Percentiles rank a stretch among this genome's conserved stretches.
phyloP scores from a whole-genome alignment of 1,140 invertebrate species.

The Bombus haemorrhoidalis region DNA sequence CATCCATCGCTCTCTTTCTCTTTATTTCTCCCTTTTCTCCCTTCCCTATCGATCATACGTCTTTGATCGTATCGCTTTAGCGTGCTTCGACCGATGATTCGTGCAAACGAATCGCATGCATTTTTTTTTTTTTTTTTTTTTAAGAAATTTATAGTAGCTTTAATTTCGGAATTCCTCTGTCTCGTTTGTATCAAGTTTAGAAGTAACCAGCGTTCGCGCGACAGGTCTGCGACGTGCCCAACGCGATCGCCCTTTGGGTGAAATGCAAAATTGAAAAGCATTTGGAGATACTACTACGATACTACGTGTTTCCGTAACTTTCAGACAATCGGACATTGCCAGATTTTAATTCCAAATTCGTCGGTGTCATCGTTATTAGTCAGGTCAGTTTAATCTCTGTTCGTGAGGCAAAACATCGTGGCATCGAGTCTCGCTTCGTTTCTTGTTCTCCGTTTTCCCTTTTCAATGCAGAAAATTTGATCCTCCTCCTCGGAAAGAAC shows the following conservation, averaged over 20 bases:
- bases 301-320: background rate
- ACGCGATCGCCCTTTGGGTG: background rate
- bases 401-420: background rate
- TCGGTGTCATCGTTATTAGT: slow-evolving; percentile 5
- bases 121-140: background rate
- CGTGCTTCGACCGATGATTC: background rate
- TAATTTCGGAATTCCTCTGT: background rate
- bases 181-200: background rate
- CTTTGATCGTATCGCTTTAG: background rate
- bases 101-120: too few species aligned
- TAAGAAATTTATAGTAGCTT: background rate
- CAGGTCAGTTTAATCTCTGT: background rate
- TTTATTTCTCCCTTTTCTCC: too few species aligned
- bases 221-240: background rate
- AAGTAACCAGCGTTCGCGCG: background rate
- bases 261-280: background rate
- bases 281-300: background rate
- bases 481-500: background rate
- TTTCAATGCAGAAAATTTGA: too few species aligned
- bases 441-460: too few species aligned
- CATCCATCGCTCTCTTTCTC: background rate
- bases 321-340: background rate
- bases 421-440: background rate
- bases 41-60: background rate
- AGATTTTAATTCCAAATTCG: slow-evolving; percentile 7